These are phyloP conservation scores for Drosophila aff. DNA, from an alignment of 1,140 invertebrate species.

Conservation along the genomic window DNA sequence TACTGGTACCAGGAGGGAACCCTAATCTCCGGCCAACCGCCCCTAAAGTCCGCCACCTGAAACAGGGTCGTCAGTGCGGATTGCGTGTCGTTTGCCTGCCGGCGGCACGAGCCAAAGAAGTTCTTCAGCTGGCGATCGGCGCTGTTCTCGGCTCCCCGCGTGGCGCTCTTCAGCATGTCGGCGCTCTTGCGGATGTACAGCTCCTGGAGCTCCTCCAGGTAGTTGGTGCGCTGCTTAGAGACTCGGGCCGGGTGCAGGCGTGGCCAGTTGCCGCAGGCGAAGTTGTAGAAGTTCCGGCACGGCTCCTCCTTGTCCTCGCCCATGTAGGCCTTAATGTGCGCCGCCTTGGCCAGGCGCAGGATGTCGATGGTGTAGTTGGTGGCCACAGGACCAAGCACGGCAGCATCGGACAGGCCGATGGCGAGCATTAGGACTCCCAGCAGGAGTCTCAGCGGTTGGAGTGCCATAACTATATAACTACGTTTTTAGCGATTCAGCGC, in stretches of 20 bases:
- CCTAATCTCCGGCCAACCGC: constrained; percentile 74
- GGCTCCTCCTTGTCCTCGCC: constrained; percentile 89
- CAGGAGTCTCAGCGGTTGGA: constrained; percentile 22
- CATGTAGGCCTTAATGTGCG: constrained; percentile 91
- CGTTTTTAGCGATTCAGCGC: background rate
- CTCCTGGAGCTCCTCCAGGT: constrained; percentile 89
- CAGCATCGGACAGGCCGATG: background rate
- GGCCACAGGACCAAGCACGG: constrained; percentile 34
- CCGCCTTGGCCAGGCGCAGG: constrained; percentile 79
- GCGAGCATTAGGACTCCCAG: constrained; percentile 28
- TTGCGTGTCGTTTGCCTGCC: constrained; percentile 74
- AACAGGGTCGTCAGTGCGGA: constrained; percentile 51
- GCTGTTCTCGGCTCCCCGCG: constrained; percentile 49
- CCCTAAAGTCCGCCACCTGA: constrained; percentile 64
- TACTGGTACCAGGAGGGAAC: constrained; percentile 70
- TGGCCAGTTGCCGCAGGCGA: constrained; percentile 87
- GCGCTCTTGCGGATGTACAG: constrained; percentile 72
- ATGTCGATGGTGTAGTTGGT: constrained; percentile 75
- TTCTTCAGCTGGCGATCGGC: constrained; percentile 89
- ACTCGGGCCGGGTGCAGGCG: constrained; percentile 63
- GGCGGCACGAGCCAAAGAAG: constrained; percentile 93
- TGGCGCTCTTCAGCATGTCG: constrained; percentile 66
- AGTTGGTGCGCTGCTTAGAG: constrained; percentile 89
- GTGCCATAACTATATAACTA: constrained; percentile 4
- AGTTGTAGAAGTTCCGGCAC: constrained; percentile 95